Evolutionary conservation across 2,113 vertebrate species (phyloP), one percentile per base, ranked within the genome.

Genomic region (Pseudonaja textilis): DNA sequence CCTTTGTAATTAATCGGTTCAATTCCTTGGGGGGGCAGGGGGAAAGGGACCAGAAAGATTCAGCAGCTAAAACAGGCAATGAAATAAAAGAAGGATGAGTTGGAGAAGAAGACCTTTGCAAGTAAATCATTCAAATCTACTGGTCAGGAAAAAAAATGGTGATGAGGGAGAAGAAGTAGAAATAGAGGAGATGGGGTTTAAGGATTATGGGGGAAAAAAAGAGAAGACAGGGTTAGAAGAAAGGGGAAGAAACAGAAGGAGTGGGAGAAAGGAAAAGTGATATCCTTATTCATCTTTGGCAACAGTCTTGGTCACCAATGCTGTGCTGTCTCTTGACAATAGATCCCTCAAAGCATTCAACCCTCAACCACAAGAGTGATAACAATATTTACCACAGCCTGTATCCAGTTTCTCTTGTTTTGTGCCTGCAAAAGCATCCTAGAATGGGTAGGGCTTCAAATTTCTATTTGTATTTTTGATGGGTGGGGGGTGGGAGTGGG

Each of bases 1-100:
- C 69, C 16, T 81, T 81, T 20, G n/a, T 16, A 81, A 20, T 34
- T 81, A 20, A 81, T 20, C n/a, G 39, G 69, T 74, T 74, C 69
- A 74, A 3, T 81, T 39, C 2, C 39, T 81, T 39, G n/a, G 2
- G 2, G 23, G 5, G 6, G 2, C 0, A 1, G n/a, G 1, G 6
- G 2, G 0, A 1, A 7, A 74, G 20, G 16, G n/a, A 20, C 69
- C 34, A 81, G 69, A 81, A 81, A 20, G 69, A 39, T 74, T 74
- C 64, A 74, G 64, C 5, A 74, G n/a, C n/a, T 39, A 81, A 20
- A 81, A 81, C 20, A 16, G n/a, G 2, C 69, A 81, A 39, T 81
- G 14, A 81, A 81, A 81, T 81, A 34, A 81, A 74, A 81, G 69
- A 81, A 81, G 16, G n/a, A 18, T 34, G n/a, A 34, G n/a, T 74